Evolutionary conservation across 2,797 vertebrate genomes (phyloP), one percentile per base, ranked within the genome.

Genomic region (Urophycis tenuis): DNA sequence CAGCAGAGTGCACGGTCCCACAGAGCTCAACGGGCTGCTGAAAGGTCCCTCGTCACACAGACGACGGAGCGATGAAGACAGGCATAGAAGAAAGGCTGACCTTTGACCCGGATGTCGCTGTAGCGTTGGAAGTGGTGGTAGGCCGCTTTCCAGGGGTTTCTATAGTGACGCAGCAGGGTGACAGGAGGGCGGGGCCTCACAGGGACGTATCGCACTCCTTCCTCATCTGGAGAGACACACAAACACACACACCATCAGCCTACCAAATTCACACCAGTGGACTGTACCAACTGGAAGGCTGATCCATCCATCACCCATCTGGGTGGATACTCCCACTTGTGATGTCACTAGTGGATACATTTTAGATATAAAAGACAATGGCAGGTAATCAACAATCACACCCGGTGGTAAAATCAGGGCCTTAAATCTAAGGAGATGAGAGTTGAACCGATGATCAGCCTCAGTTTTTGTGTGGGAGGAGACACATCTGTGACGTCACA

Each of bases 91-190:
- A 53, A 7, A 29, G 15, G 83, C 95, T 88, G 81, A 98, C 98
- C 97, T 98, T 99, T 99, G 72, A 99, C 96, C 5, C 95, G 92
- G 84, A 99, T 97, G 32, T 99, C 97, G 8, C 95, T 98, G 87
- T 99, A 98, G 79, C 96, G 93, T 93, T 99, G 97, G 80, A 99
- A 99, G 91, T 99, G 98, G 85, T 99, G 98, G 88, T 99, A 99
- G 0, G 98, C 97, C 0, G 98, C 97, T 89, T 98, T 99, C 98
- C 97, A 99, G 8, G 98, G 98, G 85, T 99, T 99, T 75, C 97
- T 93, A 76, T 99, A 99, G 71, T 99, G 98, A 0, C 96, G 95
- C 14, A 99, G 93, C 76, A 99, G 91, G 0, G 97, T 99, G 77
- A 99, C 95, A 0, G 97, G 97, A 0, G 98, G 96, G 72, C 96